These are phyloP conservation scores for Graphium colonna DNA, from an alignment of 2,888 invertebrate species.

Conservation along the genomic window DNA sequence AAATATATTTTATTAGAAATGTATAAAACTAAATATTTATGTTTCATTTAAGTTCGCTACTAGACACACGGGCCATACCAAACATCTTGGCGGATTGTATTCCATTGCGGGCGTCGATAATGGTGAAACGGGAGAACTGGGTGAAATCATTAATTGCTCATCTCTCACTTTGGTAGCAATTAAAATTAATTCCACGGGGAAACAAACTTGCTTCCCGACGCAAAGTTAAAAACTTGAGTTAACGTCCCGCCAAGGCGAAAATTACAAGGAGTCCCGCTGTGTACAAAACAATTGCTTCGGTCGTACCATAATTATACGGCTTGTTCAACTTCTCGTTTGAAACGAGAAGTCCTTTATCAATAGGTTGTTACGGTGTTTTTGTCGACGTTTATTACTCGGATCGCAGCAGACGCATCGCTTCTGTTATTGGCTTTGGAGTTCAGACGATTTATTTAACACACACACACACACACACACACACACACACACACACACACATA, in stretches of 20 bases:
- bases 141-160: constrained; percentile 5
- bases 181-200: constrained; percentile 6
- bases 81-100: no score
- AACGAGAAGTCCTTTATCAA: constrained; percentile 20
- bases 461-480: no score
- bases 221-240: constrained; percentile 10
- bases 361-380: constrained; percentile 33
- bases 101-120: neutral
- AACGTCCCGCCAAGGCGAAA: constrained; percentile 11
- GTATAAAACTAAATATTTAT: no score
- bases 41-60: no score
- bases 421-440: constrained; percentile 7
- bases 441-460: no score
- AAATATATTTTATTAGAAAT: no score
- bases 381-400: constrained; percentile 30
- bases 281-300: constrained; percentile 24
- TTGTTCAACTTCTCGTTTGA: constrained; percentile 29
- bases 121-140: neutral
- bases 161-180: constrained; percentile 6
- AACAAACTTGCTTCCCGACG: neutral
- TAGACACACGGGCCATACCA: no score
- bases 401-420: constrained; percentile 25
- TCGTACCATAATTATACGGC: constrained; percentile 33
- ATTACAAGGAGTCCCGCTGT: constrained; percentile 26
- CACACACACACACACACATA: no score